These are phyloP conservation scores for Hirtodrosophila histrioides DNA, from an alignment of 2,888 invertebrate species.

Conservation along the genomic window DNA sequence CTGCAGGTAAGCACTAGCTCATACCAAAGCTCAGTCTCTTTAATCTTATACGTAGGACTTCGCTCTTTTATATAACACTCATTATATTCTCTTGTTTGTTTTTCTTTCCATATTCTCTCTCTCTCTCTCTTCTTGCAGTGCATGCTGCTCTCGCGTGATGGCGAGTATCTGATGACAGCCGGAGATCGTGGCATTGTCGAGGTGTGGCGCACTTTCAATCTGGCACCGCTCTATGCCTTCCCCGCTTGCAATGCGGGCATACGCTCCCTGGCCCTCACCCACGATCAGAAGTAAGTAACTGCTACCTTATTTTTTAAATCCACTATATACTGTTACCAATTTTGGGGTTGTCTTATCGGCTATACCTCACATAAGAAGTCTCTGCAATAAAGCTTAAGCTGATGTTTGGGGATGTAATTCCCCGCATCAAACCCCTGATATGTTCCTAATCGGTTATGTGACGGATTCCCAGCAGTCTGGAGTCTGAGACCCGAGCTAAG, in stretches of 20 bases:
- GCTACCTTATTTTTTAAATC: too few species aligned
- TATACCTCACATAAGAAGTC: too few species aligned
- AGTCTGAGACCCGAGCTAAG: too few species aligned
- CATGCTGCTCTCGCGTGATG: slow-evolving; percentile 97
- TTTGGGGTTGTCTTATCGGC: too few species aligned
- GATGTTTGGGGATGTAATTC: too few species aligned
- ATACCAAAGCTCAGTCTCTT: background rate
- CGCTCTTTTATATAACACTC: background rate
- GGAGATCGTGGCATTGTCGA: slow-evolving; percentile 98
- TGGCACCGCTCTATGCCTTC: slow-evolving; percentile 98
- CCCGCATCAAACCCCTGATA: too few species aligned
- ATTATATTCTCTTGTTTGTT: background rate
- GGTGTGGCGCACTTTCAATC: slow-evolving; percentile 98
- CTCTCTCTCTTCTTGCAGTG: slow-evolving; percentile 86
- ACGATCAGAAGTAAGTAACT: slow-evolving; percentile 96
- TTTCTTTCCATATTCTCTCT: background rate
- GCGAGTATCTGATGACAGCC: slow-evolving; percentile 99
- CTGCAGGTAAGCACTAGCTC: slow-evolving; percentile 89
- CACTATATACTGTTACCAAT: too few species aligned
- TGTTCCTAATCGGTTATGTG: too few species aligned
- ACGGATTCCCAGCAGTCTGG: too few species aligned
- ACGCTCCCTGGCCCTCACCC: slow-evolving; percentile 96
- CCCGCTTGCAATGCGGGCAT: slow-evolving; percentile 98
- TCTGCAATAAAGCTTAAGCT: too few species aligned
- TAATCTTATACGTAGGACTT: background rate